Base-by-base conservation (phyloP, 2,113 vertebrate genomes). In the Pseudorhombus dupliciocellatus region DNA sequence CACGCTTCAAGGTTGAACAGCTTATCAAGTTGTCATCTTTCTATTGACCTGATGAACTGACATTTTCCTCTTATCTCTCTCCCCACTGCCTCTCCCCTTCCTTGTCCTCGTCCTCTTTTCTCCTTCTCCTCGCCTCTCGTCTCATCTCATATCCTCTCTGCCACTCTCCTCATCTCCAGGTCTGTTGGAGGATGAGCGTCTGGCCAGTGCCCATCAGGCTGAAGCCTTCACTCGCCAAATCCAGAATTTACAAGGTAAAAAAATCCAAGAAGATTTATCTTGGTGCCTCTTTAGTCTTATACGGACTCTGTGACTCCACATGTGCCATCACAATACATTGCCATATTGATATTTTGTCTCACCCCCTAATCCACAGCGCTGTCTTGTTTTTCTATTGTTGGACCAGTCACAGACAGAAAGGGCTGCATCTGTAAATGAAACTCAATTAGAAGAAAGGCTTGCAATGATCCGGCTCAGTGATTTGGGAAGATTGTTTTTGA, bases 121-220 rank as follows among this genome's bases (percentile, higher is more conserved):
- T 37, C 22, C 44, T 1, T 20, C 42, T 55, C 55, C 15, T 8
- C 48, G 70, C 44, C 44, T 15, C 50, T 81, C 78, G 11, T 31
- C 44, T 30, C 51, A 42, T 34, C 25, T 28, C 5, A 5, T 28
- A 37, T 7, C n/a, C 2, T 15, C 40, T 55, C 54, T 14, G 22
- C 50, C 26, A 20, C 25, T 22, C 84, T 31, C 11, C 30, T 24
- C 84, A 37, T 9, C 56, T 15, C 21, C 78, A 97, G 96, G 95
- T 31, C 90, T 96, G 73, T 62, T 97, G 89, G 96, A 97, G 70
- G 96, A 96, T n/a, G 95, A 97, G 73, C 94, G 96, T 46, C 74
- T 96, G 86, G 93, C 94, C 34, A 95, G 94, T 0, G 95, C 95
- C 7, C 95, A 95, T 86, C 96, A 95, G 82, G 94, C 94, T 0